Evolutionary conservation across 92 coral and sea anemone species (phyloP), one percentile per base, ranked within the genome.

Genomic region (Porites cylindrica): DNA sequence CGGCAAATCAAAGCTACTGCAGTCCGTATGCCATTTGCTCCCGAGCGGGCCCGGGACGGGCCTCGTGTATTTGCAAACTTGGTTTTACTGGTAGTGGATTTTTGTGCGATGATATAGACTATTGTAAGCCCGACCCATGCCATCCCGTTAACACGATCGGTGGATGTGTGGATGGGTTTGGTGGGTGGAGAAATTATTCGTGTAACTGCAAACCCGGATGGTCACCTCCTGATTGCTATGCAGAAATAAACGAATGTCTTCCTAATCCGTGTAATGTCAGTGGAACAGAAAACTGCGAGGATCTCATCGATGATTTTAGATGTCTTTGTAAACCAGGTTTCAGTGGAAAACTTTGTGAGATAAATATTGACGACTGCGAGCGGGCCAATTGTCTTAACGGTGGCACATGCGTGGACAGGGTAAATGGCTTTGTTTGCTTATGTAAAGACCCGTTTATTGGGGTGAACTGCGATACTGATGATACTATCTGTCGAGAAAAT

Each of bases 381-480:
- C 66, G 51, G 72, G 79, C 71, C 59, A 90, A 87, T 60, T 93
- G 95, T 82, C 90, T 90, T 75, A 79, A 93, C 83, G 94, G 93
- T 8, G 95, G 95, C 63, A 66, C 91, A 79, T 93, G 95, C 87
- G 82, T 93, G n/a, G 94, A 93, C 66, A 90, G 87, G 50, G 87
- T 87, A 16, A 87, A 93, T 29, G 95, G 94, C 16, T 93, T 77
- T 23, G 83, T 91, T 38, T 93, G 95, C 64, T 62, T 93, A 13
- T 93, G 94, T 83, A 82, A 93, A 84, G 91, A 75, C 19, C 95
- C 95, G 17, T 93, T 62, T 77, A 87, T 91, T 58, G 95, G 95
- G 12, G 90, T 93, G 12, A 93, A 90, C 75, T 93, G 95, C 19
- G 95, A 93, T 75, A 93, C 95, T n/a, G 94, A 93, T 58, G 94